These are phyloP conservation scores for Hormiphora californensis DNA, from an alignment of 37 sponge, comb jelly and placozoan species.

Conservation along the genomic window DNA sequence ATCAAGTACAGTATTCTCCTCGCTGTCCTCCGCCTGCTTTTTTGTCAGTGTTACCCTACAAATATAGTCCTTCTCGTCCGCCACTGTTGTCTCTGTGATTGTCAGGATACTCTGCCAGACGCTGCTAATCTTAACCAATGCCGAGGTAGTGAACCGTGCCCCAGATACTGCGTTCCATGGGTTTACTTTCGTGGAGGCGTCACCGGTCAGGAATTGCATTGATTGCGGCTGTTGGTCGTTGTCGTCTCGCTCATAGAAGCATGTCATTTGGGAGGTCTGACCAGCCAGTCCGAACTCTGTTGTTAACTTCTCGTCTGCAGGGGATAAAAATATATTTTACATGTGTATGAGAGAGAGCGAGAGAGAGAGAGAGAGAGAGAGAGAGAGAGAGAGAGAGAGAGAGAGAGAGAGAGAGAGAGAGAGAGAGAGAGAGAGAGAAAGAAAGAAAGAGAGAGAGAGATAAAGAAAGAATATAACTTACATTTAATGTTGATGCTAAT, in stretches of 20 bases:
- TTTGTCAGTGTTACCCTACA: background rate
- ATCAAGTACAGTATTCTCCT: background rate
- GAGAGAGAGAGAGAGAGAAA: too few relatives aligned
- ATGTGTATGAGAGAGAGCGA: too few relatives aligned
- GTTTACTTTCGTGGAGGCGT: background rate
- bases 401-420: too few relatives aligned
- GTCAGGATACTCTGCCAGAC: background rate
- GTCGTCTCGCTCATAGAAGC: background rate
- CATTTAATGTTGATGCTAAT: slow-evolving; percentile 30
- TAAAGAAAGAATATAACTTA: too few relatives aligned
- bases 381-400: too few relatives aligned
- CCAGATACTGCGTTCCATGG: slow-evolving; percentile 7
- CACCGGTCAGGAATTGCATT: background rate
- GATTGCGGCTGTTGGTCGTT: background rate
- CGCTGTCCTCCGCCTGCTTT: background rate
- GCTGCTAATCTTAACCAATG: background rate
- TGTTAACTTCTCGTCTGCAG: too few relatives aligned
- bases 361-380: too few relatives aligned
- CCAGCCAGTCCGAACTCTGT: background rate
- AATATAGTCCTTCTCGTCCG: slow-evolving; percentile 28
- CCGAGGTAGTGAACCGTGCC: background rate
- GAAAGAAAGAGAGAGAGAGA: too few relatives aligned
- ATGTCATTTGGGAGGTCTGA: background rate
- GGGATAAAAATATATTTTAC: too few relatives aligned
- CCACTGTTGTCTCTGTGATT: background rate